Conservation (phyloP, 2,797 vertebrate genomes). For the Acridotheres tristis region DNA sequence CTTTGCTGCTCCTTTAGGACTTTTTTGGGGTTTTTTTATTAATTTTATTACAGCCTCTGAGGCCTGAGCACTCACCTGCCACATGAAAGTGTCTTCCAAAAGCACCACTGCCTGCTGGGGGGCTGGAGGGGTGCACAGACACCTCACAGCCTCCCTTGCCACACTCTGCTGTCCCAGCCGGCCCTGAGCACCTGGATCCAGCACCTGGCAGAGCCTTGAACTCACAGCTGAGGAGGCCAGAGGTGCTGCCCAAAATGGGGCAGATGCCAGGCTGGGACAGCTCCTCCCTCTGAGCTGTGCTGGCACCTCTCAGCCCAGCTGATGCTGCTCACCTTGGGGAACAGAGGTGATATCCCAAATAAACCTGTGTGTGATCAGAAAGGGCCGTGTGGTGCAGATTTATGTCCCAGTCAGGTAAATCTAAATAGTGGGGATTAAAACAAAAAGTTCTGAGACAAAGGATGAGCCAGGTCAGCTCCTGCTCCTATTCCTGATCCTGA, state of each 20-base stretch:
- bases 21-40: accelerated
- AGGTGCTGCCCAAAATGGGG: background rate
- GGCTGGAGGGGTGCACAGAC: background rate
- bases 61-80: background rate
- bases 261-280: background rate
- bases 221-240: background rate
- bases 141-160: background rate
- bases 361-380: slow-evolving; percentile 4
- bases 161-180: background rate
- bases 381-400: background rate
- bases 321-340: background rate
- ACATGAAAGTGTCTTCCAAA: background rate
- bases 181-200: background rate
- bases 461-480: background rate
- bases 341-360: slow-evolving; percentile 3
- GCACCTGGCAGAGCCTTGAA: accelerated
- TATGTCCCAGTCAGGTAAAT: background rate
- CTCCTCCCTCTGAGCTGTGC: background rate
- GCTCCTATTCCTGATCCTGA: accelerated
- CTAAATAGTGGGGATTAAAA: accelerated
- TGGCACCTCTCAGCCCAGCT: background rate
- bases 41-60: background rate
- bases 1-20: background rate
- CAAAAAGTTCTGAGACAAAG: background rate
- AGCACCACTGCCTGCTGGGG: background rate